Evolutionary conservation across 2,888 invertebrate genomes (phyloP), one percentile per base, ranked within the genome.

Genomic region (Crepidodera aurea): DNA sequence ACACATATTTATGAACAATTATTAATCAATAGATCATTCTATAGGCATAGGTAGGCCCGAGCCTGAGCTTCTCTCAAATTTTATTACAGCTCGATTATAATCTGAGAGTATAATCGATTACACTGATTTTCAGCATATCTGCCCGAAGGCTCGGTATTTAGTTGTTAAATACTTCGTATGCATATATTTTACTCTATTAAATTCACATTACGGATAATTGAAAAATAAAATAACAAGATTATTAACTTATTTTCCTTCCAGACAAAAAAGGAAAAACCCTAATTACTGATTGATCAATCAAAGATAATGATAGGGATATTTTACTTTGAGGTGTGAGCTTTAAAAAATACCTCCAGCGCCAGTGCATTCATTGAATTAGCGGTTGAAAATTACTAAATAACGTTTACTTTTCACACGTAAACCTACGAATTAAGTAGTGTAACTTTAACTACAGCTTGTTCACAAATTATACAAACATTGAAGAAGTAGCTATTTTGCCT

Each of bases 61-160:
- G 51, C 34, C 46, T 50, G 32, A 53, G 53, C 58, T 59, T 42
- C 57, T 51, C 63, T 66, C 61, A 64, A 64, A 66, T 66, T 66
- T 64, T 62, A 66, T 63, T 67, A 63, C 63, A 64, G 62, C 56
- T 60, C 63, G 63, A 67, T 65, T 67, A 65, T 61, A 63, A 62
- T 65, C 62, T 58, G 55, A 55, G 60, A 64, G 51, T 57, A 60
- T 65, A 64, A 65, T 67, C 65, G 65, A 67, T 67, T 67, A 67
- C 62, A 62, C 65, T 67, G 63, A 67, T 67, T 67, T 65, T 65
- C 63, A 67, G 60, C 56, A 59, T 64, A 62, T 66, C 54, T 59
- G 61, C 65, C 67, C 56, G 34, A 62, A 51, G 64, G 67, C 64
- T 48, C 44, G 50, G 46, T 60, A 64, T 66, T 66, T 64, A 66